phyloP scores from a whole-genome alignment of 1,140 invertebrate genomes.

The Parapsyche elsis region DNA sequence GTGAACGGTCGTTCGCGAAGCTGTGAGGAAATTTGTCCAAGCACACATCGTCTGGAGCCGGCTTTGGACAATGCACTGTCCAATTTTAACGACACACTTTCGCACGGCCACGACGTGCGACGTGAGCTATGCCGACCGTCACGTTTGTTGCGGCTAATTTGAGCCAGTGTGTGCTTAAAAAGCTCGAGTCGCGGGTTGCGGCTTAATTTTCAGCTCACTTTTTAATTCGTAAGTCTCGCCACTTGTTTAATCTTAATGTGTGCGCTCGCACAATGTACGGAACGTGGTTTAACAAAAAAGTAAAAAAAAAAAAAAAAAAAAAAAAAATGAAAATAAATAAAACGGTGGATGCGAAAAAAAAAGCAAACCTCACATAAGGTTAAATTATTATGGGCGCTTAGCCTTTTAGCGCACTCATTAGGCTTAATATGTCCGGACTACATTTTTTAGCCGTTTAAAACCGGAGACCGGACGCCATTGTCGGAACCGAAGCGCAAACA shows the following conservation, averaged over 20 bases:
- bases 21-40: no score
- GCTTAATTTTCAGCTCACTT: constrained; percentile 11
- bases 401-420: constrained; percentile 11
- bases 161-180: neutral
- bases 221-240: constrained; percentile 15
- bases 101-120: neutral
- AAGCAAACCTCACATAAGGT: neutral
- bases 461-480: no score
- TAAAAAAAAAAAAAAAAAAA: neutral
- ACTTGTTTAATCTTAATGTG: constrained; percentile 18
- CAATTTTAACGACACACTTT: no score
- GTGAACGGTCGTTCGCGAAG: no score
- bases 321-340: neutral
- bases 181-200: neutral
- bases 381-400: constrained; percentile 8
- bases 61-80: no score
- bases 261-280: neutral
- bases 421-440: constrained; percentile 1
- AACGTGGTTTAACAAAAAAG: no score
- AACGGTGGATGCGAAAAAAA: neutral
- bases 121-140: neutral
- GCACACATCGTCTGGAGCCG: no score
- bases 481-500: no score
- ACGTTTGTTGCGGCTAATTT: neutral
- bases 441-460: neutral